phyloP scores from a whole-genome alignment of 2,888 invertebrate genomes.

The Eristalinus aeneus region DNA sequence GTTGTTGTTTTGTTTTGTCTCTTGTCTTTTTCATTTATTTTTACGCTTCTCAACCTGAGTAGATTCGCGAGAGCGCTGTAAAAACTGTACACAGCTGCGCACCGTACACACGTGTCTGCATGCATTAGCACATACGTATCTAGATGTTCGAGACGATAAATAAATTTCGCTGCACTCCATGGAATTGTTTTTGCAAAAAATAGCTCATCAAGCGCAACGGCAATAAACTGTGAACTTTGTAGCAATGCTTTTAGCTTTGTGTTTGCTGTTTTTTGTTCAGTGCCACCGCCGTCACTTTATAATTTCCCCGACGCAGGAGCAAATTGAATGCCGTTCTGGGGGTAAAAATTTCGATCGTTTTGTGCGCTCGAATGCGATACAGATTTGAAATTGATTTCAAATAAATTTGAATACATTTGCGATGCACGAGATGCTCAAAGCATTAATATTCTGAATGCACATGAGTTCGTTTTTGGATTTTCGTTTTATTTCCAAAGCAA shows the following conservation, averaged over 20 bases:
- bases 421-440: not conserved
- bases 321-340: not conserved
- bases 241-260: not conserved
- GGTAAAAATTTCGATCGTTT: not conserved
- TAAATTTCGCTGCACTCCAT: not conserved
- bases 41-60: not conserved
- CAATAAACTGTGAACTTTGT: not conserved
- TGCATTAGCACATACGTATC: not conserved
- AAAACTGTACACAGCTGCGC: not conserved
- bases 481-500: not conserved
- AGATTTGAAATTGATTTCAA: not conserved
- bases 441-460: not conserved
- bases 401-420: not conserved
- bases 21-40: too few relatives aligned
- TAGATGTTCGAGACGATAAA: not conserved
- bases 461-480: not conserved
- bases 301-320: not conserved
- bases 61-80: not conserved
- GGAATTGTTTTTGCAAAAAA: not conserved
- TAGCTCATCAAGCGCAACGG: not conserved
- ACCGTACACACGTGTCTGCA: not conserved
- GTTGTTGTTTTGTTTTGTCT: not conserved
- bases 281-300: not conserved
- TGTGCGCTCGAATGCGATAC: not conserved
- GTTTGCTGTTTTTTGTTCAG: not conserved